These are phyloP conservation scores for Leucoma salicis DNA, from an alignment of 2,888 invertebrate species.

Conservation along the genomic window DNA sequence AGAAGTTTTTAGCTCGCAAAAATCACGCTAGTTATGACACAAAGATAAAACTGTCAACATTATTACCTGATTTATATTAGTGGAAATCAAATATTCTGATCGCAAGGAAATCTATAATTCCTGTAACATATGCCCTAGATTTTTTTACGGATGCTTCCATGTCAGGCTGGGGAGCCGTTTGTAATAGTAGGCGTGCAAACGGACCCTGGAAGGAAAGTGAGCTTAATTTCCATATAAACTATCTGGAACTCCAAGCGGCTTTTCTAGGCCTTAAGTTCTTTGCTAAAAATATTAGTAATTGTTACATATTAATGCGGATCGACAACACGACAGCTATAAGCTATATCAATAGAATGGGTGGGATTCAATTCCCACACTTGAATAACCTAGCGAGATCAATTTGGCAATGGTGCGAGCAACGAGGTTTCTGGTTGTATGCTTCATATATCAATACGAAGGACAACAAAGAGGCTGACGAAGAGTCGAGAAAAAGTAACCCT, in stretches of 20 bases:
- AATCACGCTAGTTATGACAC: too few relatives aligned
- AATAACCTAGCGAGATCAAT: not conserved
- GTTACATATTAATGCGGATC: not conserved
- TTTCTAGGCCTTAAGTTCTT: too few relatives aligned
- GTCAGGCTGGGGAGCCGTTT: not conserved
- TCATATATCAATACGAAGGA: too few relatives aligned
- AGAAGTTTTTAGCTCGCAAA: too few relatives aligned
- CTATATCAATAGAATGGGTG: too few relatives aligned
- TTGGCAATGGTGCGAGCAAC: not conserved
- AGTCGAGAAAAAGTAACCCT: too few relatives aligned
- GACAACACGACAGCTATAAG: not conserved
- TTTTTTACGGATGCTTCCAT: not conserved
- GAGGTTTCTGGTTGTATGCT: not conserved
- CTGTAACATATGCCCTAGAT: not conserved
- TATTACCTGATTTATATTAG: too few relatives aligned
- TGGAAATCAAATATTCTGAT: not conserved
- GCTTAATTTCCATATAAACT: not conserved
- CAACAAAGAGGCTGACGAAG: too few relatives aligned
- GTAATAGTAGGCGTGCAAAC: not conserved
- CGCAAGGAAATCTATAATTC: not conserved
- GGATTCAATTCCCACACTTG: too few relatives aligned
- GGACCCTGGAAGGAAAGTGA: not conserved
- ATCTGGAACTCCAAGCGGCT: too few relatives aligned
- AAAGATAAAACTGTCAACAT: too few relatives aligned
- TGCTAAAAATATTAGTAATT: not conserved